Conservation (phyloP, 92 coral and sea anemone species). For the Palythoa caribaeorum region DNA sequence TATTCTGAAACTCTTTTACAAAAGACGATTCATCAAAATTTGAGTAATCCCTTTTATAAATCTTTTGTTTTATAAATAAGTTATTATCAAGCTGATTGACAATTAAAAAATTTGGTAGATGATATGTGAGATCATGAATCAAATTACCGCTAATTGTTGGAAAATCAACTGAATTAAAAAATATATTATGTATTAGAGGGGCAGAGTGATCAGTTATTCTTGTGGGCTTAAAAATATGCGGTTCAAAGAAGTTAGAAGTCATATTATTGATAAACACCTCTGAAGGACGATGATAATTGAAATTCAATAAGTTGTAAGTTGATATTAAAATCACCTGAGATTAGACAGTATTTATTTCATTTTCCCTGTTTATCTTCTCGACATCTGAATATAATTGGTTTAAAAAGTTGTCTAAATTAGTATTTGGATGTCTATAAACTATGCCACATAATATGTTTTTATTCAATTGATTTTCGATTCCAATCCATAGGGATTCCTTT, state of each 20-base stretch:
- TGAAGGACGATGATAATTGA: slow-evolving; percentile 17
- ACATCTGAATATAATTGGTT: slow-evolving; percentile 1
- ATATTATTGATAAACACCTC: slow-evolving; percentile 26
- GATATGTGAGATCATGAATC: slow-evolving; percentile 49
- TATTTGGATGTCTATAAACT: slow-evolving; percentile 4
- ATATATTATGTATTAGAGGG: slow-evolving; percentile 50
- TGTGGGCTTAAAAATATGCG: slow-evolving; percentile 57
- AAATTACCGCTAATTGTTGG: slow-evolving; percentile 52
- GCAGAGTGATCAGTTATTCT: slow-evolving; percentile 52
- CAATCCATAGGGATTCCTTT: background rate
- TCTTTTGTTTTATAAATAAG: slow-evolving; percentile 3
- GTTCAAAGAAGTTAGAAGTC: slow-evolving; percentile 35
- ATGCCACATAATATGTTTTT: background rate
- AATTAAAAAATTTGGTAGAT: slow-evolving; percentile 57
- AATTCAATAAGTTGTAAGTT: slow-evolving; percentile 33
- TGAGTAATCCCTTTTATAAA: slow-evolving; percentile 37
- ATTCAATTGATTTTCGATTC: background rate
- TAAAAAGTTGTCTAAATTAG: background rate
- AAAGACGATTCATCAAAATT: slow-evolving; percentile 20
- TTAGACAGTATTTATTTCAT: slow-evolving; percentile 29
- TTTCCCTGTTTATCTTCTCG: background rate
- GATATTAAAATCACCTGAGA: slow-evolving; percentile 46
- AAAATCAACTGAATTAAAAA: slow-evolving; percentile 48
- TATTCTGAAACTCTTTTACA: slow-evolving; percentile 10
- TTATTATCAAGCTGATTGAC: slow-evolving; percentile 35